Percentiles rank a stretch among this genome's conserved stretches.
These are phyloP conservation scores for Boloria selene DNA, from an alignment of 2,888 invertebrate genomes.

Conservation along the genomic window DNA sequence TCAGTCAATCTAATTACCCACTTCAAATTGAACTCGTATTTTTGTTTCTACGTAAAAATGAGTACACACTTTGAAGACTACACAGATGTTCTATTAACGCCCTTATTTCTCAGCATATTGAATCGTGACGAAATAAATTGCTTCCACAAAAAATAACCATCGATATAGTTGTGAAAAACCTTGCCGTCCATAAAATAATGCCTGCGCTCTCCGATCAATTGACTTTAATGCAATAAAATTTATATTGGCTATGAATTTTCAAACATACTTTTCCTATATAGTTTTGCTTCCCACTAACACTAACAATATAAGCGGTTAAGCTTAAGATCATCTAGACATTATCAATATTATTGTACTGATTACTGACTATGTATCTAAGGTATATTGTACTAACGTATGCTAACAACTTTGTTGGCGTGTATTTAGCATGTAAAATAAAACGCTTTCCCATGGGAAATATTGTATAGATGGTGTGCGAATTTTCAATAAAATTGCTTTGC, in stretches of 20 bases:
- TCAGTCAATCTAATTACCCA: constrained; percentile 16
- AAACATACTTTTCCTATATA: constrained; percentile 32
- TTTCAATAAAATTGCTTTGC: constrained; percentile 7
- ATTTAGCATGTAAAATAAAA: constrained; percentile 3
- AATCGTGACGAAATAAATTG: constrained; percentile 31
- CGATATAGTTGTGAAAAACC: constrained; percentile 35
- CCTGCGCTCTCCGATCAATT: constrained; percentile 32
- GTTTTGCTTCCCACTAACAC: constrained; percentile 23
- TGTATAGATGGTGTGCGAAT: neutral
- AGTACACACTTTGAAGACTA: constrained; percentile 26
- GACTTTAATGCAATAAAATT: constrained; percentile 37
- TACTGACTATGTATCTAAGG: too few species aligned
- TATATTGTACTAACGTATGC: neutral
- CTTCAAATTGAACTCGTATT: constrained; percentile 15
- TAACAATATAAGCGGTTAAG: neutral
- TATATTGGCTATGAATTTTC: constrained; percentile 38
- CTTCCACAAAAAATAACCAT: constrained; percentile 28
- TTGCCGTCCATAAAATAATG: constrained; percentile 34
- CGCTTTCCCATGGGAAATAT: neutral
- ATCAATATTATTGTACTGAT: neutral
- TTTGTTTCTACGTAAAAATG: constrained; percentile 23
- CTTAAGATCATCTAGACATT: neutral
- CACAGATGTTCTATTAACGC: constrained; percentile 24
- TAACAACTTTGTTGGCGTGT: neutral
- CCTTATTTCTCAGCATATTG: constrained; percentile 22